Percentiles rank a stretch among this genome's conserved stretches.
phyloP scores from a whole-genome alignment of 1,140 invertebrate genomes.

The Lanistes nyassanus region DNA sequence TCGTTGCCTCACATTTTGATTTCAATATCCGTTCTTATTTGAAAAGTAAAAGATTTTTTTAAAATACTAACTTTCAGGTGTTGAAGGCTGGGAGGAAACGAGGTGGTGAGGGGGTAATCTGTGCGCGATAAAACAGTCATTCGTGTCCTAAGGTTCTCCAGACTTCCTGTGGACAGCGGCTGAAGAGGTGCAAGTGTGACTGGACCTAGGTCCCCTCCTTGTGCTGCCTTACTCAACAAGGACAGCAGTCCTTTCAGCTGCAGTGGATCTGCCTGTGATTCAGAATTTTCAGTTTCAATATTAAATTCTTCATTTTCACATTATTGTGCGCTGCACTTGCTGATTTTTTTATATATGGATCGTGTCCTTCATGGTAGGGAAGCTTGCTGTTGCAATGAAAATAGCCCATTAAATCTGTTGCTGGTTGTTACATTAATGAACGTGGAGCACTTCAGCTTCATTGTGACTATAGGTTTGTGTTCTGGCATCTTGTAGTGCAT shows the following conservation, averaged over 20 bases:
- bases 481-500: no score
- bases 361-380: no score
- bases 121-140: slow-evolving; percentile 47
- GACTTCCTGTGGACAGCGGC: slow-evolving; percentile 48
- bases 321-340: no score
- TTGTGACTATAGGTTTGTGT: no score
- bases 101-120: slow-evolving; percentile 59
- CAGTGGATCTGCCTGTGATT: slow-evolving; percentile 58
- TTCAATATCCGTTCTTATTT: no score
- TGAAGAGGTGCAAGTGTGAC: slow-evolving; percentile 48
- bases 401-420: no score
- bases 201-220: slow-evolving; percentile 47
- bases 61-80: slow-evolving; percentile 2
- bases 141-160: slow-evolving; percentile 56
- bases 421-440: no score
- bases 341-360: no score
- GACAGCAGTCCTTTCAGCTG: slow-evolving; percentile 59
- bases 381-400: no score
- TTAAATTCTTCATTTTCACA: no score
- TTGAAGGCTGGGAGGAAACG: slow-evolving; percentile 52
- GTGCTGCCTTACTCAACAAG: slow-evolving; percentile 43
- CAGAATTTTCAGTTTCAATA: not conserved
- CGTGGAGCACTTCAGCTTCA: no score
- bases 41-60: not conserved
- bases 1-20: no score